These are phyloP conservation scores for Agrochola litura DNA, from an alignment of 2,888 invertebrate species.

Conservation along the genomic window DNA sequence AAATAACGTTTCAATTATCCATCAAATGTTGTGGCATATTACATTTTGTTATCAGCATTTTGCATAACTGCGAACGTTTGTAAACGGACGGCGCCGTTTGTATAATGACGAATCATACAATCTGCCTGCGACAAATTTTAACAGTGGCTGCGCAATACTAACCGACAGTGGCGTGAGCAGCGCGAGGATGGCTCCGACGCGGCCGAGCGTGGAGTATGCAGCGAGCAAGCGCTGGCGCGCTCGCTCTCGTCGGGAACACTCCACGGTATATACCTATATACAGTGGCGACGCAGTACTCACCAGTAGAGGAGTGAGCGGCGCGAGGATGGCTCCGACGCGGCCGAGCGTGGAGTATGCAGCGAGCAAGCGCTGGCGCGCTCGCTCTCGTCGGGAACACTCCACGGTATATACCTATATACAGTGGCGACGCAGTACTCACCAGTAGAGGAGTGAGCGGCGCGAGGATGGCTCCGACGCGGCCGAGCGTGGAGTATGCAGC, in stretches of 20 bases:
- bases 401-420: neutral
- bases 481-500: conserved; percentile 93
- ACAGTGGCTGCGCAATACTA: conserved; percentile 54
- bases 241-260: too few species aligned
- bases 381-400: too few species aligned
- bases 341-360: conserved; percentile 93
- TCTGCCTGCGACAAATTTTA: too few species aligned
- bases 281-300: conserved; percentile 69
- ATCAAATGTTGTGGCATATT: too few species aligned
- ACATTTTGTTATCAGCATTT: too few species aligned
- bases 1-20: too few species aligned
- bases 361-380: conserved; percentile 63
- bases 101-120: too few species aligned
- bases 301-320: conserved; percentile 92
- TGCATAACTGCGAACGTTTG: too few species aligned
- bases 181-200: conserved; percentile 93
- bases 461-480: conserved; percentile 92
- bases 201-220: conserved; percentile 93
- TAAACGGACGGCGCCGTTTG: too few species aligned
- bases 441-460: conserved; percentile 93
- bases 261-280: too few species aligned
- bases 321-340: conserved; percentile 93
- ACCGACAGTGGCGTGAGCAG: conserved; percentile 93
- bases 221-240: conserved; percentile 72
- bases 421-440: conserved; percentile 75